Percentiles rank a stretch among this genome's conserved stretches.
phyloP scores from a whole-genome alignment of 2,113 vertebrate genomes.

The Gambusia affinis region DNA sequence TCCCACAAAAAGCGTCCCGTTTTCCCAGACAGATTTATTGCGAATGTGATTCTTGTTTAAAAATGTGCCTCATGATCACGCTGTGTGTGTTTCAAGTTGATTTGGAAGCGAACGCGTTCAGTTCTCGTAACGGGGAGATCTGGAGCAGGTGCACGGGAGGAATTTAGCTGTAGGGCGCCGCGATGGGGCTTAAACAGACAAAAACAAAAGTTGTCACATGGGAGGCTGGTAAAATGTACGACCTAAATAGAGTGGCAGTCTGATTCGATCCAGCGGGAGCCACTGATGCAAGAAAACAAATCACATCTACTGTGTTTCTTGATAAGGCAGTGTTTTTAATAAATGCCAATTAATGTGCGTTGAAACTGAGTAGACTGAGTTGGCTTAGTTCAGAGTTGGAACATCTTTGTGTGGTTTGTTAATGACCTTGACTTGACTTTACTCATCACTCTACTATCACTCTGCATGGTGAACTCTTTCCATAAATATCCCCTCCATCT shows the following conservation, averaged over 20 bases:
- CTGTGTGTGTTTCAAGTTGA: conserved; percentile 8
- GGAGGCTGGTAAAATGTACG: conserved; percentile 20
- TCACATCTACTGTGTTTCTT: neutral
- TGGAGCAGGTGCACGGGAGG: conserved; percentile 43
- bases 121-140: conserved; percentile 10
- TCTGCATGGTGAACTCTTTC: too few species aligned
- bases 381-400: too few species aligned
- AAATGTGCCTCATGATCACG: neutral
- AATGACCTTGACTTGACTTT: too few species aligned
- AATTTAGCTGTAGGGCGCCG: conserved; percentile 39
- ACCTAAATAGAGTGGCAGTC: conserved; percentile 41
- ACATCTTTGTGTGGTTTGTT: too few species aligned
- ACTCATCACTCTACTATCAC: too few species aligned
- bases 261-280: conserved; percentile 7
- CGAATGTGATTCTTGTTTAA: neutral
- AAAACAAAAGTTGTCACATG: conserved; percentile 10
- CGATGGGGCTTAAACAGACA: conserved; percentile 35
- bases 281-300: conserved; percentile 8
- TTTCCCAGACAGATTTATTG: neutral
- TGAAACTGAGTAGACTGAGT: too few species aligned
- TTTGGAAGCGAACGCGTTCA: neutral
- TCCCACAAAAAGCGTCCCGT: conserved; percentile 1
- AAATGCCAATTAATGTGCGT: too few species aligned
- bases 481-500: too few species aligned
- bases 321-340: too few species aligned